Evolutionary conservation across 2,888 invertebrate genomes (phyloP).

Genomic region (Agrochola litura): DNA sequence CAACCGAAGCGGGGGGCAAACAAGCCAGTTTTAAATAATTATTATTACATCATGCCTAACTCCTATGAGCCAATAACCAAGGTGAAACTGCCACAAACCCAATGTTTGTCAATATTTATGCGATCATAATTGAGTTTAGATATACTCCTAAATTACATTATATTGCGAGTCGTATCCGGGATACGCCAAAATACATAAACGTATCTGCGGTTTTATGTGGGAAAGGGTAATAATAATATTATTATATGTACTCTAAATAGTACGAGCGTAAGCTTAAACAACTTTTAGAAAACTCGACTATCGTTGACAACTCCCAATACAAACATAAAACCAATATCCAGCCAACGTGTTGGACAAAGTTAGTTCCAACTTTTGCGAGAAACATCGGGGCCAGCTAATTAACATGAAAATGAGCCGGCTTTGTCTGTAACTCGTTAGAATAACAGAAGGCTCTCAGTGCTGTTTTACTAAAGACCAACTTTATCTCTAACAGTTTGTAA

Average conservation of each 20-base stretch:
- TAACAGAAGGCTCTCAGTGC: conserved; percentile 44
- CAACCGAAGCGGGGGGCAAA: not conserved
- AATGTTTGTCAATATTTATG: conserved; percentile 35
- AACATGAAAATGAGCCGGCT: conserved; percentile 59
- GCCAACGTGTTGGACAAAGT: conserved; percentile 35
- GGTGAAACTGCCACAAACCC: conserved; percentile 9
- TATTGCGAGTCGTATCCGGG: conserved; percentile 7
- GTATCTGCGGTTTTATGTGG: not conserved
- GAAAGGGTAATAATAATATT: conserved; percentile 1
- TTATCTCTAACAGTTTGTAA: conserved; percentile 39
- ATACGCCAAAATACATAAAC: conserved; percentile 7
- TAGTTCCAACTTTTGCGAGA: conserved; percentile 40
- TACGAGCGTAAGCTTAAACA: not conserved
- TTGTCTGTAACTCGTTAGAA: conserved; percentile 53
- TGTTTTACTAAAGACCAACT: conserved; percentile 39
- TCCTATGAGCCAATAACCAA: not conserved
- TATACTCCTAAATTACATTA: conserved; percentile 26
- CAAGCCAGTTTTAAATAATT: conserved; percentile 11
- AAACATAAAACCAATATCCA: conserved; percentile 35
- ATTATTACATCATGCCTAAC: not conserved
- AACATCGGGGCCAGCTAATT: conserved; percentile 50
- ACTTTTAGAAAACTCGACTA: not conserved
- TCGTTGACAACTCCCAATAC: conserved; percentile 13
- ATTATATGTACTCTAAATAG: not conserved
- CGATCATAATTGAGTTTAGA: conserved; percentile 40